phyloP scores from a whole-genome alignment of 2,797 vertebrate genomes.

The Monodelphis domestica region DNA sequence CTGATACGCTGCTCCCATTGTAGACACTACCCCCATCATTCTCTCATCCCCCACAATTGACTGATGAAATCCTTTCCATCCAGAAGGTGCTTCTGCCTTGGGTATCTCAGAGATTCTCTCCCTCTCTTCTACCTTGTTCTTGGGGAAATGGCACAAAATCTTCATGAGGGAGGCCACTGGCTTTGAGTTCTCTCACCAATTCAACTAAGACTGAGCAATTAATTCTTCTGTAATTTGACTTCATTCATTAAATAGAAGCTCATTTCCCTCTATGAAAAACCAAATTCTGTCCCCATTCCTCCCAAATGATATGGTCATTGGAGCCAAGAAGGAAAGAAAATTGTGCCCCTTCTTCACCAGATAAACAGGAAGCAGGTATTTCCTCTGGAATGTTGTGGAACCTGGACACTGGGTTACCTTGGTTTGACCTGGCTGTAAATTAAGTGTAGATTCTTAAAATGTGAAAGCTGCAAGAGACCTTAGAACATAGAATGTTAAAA shows the following conservation, averaged over 20 bases:
- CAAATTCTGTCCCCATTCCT: not conserved
- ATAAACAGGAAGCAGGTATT: constrained; percentile 1
- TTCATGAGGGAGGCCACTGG: not conserved
- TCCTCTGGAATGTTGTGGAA: not conserved
- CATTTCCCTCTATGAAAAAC: not conserved
- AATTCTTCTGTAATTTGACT: not conserved
- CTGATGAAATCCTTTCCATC: not conserved
- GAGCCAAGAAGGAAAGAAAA: not conserved
- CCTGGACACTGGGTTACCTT: not conserved
- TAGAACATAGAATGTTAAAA: not conserved
- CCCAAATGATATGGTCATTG: not conserved
- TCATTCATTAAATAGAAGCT: not conserved
- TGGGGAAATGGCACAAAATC: not conserved
- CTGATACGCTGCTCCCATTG: not conserved
- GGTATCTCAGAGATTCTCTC: not conserved
- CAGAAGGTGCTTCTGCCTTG: not conserved
- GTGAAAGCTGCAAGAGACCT: not conserved
- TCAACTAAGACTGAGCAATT: not conserved
- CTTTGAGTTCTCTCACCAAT: not conserved
- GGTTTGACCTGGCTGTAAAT: not conserved
- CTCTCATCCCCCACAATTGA: not conserved
- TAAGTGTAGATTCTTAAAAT: not conserved
- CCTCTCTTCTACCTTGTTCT: not conserved
- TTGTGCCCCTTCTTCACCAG: not conserved
- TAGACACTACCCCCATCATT: not conserved